These are phyloP conservation scores for Hyppa rectilinea DNA, from an alignment of 2,888 invertebrate species.

Conservation along the genomic window DNA sequence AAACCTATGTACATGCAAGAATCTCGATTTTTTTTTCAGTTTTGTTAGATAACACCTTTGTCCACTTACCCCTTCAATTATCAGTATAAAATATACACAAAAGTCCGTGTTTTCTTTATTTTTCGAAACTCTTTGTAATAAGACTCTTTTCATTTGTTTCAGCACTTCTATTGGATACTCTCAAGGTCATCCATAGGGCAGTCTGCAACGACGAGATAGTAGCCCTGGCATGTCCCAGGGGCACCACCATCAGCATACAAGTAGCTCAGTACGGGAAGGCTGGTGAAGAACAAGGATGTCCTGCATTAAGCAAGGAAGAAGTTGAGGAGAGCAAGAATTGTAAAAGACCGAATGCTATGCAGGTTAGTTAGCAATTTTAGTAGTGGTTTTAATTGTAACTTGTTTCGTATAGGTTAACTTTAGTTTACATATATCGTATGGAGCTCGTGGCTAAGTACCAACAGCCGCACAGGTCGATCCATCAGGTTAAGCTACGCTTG, in stretches of 20 bases:
- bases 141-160: conserved; percentile 64
- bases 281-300: conserved; percentile 81
- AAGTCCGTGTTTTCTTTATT: neutral
- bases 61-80: too few species aligned
- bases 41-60: too few species aligned
- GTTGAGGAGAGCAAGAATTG: conserved; percentile 59
- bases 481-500: too few species aligned
- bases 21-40: too few species aligned
- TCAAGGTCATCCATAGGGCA: conserved; percentile 96
- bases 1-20: too few species aligned
- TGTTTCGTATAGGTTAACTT: too few species aligned
- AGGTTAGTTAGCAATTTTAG: conserved; percentile 88
- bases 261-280: conserved; percentile 96
- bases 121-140: neutral
- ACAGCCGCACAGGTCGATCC: too few species aligned
- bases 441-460: too few species aligned
- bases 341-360: conserved; percentile 92
- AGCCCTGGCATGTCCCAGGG: conserved; percentile 96
- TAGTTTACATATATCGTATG: too few species aligned
- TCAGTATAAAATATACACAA: too few species aligned
- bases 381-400: conserved; percentile 52
- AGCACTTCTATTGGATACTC: conserved; percentile 97
- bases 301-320: conserved; percentile 56
- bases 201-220: conserved; percentile 97
- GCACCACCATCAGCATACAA: conserved; percentile 97